Evolutionary conservation across 2,888 invertebrate species (phyloP).

Genomic region (Athrips mouffetella): DNA sequence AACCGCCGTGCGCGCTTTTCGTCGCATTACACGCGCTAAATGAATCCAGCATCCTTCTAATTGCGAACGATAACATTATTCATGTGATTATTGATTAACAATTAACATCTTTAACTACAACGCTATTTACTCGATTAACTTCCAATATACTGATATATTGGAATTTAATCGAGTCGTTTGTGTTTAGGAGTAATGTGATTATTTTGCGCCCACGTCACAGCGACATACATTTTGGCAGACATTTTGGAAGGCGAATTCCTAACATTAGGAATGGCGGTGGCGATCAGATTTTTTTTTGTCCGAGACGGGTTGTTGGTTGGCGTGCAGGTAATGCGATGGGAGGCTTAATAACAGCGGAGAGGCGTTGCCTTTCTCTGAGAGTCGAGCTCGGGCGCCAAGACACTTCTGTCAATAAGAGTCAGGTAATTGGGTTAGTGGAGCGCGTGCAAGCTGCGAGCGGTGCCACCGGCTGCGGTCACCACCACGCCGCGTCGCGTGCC

Average conservation of each 20-base stretch:
- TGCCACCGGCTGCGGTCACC: constrained; percentile 10
- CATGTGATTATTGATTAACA: neutral
- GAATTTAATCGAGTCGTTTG: too few relatives aligned
- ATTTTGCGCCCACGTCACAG: constrained; percentile 17
- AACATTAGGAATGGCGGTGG: neutral
- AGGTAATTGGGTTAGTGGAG: constrained; percentile 72
- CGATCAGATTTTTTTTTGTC: neutral
- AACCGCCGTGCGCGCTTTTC: constrained; percentile 70
- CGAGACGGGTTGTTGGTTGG: neutral
- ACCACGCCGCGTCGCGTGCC: neutral
- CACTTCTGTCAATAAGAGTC: constrained; percentile 69
- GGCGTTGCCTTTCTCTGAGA: constrained; percentile 47
- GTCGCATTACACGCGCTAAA: constrained; percentile 53
- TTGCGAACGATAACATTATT: constrained; percentile 10
- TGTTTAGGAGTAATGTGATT: too few relatives aligned
- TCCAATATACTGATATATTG: too few relatives aligned
- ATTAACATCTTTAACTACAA: neutral
- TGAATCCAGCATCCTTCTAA: constrained; percentile 27
- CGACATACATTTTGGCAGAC: constrained; percentile 24
- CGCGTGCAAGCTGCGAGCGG: constrained; percentile 45
- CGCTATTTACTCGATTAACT: too few relatives aligned
- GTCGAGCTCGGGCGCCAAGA: constrained; percentile 62
- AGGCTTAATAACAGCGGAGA: constrained; percentile 27
- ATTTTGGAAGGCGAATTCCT: constrained; percentile 7
- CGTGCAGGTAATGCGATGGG: neutral